Conservation (phyloP, 1,140 invertebrate genomes). For the Akabosia matsudoensis region DNA sequence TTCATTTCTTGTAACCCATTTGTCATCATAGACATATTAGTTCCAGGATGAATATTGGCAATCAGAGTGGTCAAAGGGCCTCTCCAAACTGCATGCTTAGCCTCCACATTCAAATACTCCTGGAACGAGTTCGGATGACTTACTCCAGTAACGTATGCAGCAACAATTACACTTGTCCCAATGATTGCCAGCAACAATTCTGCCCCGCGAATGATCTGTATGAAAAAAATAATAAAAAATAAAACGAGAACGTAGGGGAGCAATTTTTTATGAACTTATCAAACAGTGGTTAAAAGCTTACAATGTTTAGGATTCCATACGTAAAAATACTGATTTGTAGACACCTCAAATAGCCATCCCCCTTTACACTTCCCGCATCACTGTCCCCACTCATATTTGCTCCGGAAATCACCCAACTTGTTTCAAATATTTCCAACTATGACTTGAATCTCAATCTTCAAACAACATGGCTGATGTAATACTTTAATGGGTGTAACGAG, state of each 20-base stretch:
- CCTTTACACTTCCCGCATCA: neutral
- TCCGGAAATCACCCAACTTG: too few species aligned
- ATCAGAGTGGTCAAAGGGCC: neutral
- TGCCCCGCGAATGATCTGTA: neutral
- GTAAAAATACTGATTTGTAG: neutral
- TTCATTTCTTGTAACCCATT: neutral
- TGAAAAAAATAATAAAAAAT: neutral
- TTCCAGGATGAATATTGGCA: neutral
- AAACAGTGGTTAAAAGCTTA: neutral
- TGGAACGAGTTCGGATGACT: neutral
- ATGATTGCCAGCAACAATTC: neutral
- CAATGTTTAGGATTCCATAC: neutral
- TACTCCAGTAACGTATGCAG: neutral
- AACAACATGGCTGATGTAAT: too few species aligned
- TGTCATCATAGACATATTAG: neutral
- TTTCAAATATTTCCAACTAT: too few species aligned
- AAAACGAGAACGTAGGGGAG: neutral
- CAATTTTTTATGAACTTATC: neutral
- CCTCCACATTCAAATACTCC: neutral
- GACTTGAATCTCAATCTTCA: too few species aligned
- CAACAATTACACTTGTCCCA: neutral
- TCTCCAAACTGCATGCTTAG: neutral
- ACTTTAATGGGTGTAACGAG: too few species aligned
- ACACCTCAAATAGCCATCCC: neutral
- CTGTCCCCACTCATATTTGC: neutral